Conservation (phyloP, 53 echinoderm and acorn worm species). For the Holothuria leucospilota region DNA sequence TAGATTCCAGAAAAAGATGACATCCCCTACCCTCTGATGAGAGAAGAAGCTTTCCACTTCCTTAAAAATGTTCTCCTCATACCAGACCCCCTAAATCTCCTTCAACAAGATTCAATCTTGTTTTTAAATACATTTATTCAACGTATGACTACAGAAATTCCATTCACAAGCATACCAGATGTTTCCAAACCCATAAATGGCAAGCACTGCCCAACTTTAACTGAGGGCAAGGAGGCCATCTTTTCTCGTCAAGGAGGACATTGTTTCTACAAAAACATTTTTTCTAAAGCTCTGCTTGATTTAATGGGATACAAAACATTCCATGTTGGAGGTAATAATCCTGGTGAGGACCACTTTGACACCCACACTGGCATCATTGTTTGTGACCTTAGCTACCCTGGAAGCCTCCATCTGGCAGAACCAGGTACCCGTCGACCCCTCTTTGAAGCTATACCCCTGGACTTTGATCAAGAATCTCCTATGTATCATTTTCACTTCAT, state of each 20-base stretch:
- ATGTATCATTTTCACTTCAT: conserved; percentile 50
- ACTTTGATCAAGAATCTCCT: conserved; percentile 56
- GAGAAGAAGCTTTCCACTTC: conserved; percentile 8
- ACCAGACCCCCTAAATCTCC: background rate
- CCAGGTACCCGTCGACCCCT: conserved; percentile 45
- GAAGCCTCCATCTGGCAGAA: conserved; percentile 45
- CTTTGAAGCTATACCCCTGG: conserved; percentile 48
- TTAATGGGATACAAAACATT: conserved; percentile 41
- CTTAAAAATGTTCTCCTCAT: conserved; percentile 26
- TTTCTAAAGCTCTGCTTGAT: conserved; percentile 33
- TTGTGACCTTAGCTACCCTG: conserved; percentile 29
- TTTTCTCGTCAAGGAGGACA: conserved; percentile 47
- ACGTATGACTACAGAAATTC: conserved; percentile 3
- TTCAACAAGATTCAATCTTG: background rate
- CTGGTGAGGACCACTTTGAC: conserved; percentile 14
- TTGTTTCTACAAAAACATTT: conserved; percentile 56
- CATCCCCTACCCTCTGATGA: conserved; percentile 15
- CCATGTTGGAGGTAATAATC: conserved; percentile 31
- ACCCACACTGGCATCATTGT: conserved; percentile 45
- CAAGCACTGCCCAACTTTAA: background rate
- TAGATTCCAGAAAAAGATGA: background rate
- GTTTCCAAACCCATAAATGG: background rate
- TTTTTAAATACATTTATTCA: conserved; percentile 18
- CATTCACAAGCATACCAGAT: conserved; percentile 24
- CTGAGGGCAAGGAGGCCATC: conserved; percentile 45